Percentiles rank a stretch among this genome's conserved stretches.
Evolutionary conservation across 2,797 vertebrate genomes (phyloP).

Genomic region (Myripristis jacobus): DNA sequence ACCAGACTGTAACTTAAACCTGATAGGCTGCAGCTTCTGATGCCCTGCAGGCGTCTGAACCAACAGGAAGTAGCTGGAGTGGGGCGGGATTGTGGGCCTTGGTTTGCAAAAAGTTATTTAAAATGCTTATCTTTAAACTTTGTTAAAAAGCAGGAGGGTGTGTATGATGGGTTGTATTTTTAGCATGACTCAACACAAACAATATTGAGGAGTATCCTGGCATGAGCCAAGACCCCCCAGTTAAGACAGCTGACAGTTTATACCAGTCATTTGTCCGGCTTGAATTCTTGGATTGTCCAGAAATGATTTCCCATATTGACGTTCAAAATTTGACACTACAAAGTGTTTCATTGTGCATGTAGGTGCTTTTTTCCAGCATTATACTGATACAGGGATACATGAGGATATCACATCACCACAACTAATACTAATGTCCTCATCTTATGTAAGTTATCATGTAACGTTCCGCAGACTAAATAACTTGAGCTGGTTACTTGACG

Average conservation of each 20-base stretch:
- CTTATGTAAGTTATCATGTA: too few relatives aligned
- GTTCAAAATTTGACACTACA: too few relatives aligned
- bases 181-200: conserved; percentile 39
- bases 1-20: conserved; percentile 41
- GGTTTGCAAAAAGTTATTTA: conserved; percentile 29
- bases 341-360: too few relatives aligned
- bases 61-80: conserved; percentile 16
- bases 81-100: conserved; percentile 19
- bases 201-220: conserved; percentile 28
- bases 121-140: conserved; percentile 30
- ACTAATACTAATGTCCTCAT: too few relatives aligned
- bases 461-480: too few relatives aligned
- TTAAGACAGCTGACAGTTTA: conserved; percentile 14
- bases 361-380: too few relatives aligned
- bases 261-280: not conserved
- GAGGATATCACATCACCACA: too few relatives aligned
- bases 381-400: too few relatives aligned
- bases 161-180: conserved; percentile 45
- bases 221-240: conserved; percentile 17
- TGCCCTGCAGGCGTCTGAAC: conserved; percentile 29
- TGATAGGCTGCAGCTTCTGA: conserved; percentile 28
- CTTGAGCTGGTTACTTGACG: too few relatives aligned
- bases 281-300: conserved; percentile 5
- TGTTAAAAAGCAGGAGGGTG: conserved; percentile 18
- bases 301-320: too few relatives aligned